phyloP scores from a whole-genome alignment of 2,113 vertebrate genomes.

The Neoarius graeffei region DNA sequence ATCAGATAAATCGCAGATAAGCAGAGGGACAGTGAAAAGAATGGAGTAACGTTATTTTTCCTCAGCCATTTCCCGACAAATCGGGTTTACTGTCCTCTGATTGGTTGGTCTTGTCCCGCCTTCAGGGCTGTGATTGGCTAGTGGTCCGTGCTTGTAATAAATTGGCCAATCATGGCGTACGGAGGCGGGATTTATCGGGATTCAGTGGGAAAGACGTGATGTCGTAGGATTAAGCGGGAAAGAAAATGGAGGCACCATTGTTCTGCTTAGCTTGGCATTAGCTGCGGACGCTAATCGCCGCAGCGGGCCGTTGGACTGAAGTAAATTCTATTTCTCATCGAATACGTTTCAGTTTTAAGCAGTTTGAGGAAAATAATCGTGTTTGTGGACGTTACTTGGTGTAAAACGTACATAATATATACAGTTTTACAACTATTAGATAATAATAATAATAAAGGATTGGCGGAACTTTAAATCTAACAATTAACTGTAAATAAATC shows the following conservation, averaged over 20 bases:
- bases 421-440: background rate
- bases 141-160: background rate
- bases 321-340: background rate
- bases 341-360: background rate
- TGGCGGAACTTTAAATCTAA: background rate
- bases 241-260: constrained; percentile 74
- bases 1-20: background rate
- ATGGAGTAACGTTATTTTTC: constrained; percentile 5
- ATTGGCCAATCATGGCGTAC: background rate
- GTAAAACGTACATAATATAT: background rate
- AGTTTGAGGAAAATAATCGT: background rate
- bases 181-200: constrained; percentile 38
- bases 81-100: background rate
- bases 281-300: background rate
- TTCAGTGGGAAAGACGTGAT: constrained; percentile 52
- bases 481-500: background rate
- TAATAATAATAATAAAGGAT: background rate
- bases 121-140: background rate
- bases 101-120: background rate
- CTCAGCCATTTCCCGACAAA: constrained; percentile 24
- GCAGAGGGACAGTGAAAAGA: background rate
- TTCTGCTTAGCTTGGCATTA: constrained; percentile 56
- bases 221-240: constrained; percentile 70
- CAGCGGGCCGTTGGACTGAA: background rate
- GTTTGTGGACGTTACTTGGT: background rate